Evolutionary conservation across 2,113 vertebrate genomes (phyloP).

Genomic region (Dromiciops gliroides): DNA sequence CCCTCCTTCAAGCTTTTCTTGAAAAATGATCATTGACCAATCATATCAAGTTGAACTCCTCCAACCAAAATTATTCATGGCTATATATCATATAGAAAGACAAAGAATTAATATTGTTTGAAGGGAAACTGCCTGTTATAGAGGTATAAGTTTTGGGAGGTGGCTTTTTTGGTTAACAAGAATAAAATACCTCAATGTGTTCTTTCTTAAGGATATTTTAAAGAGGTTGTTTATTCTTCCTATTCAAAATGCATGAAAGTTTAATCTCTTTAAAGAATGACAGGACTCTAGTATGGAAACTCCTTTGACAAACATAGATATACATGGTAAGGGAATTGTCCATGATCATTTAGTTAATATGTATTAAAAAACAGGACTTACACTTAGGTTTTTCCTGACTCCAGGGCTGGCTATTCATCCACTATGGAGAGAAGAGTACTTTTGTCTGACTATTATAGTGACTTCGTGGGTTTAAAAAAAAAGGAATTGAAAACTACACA

Average conservation of each 20-base stretch:
- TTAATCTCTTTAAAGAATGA: conserved; percentile 7
- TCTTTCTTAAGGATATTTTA: conserved; percentile 36
- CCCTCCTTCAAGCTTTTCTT: not conserved
- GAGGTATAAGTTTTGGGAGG: not conserved
- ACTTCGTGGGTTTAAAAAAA: not conserved
- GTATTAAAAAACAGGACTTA: not conserved
- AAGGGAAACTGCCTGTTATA: conserved; percentile 25
- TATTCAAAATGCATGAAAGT: conserved; percentile 36
- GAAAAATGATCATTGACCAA: conserved; percentile 48
- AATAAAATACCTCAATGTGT: not conserved
- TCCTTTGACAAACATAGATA: not conserved
- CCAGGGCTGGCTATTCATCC: not conserved
- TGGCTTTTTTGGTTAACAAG: not conserved
- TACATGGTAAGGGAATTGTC: not conserved
- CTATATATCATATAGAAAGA: not conserved
- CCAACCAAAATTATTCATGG: not conserved
- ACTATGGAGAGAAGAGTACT: not conserved
- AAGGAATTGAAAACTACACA: not conserved
- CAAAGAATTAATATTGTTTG: conserved; percentile 12
- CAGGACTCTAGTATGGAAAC: conserved; percentile 9
- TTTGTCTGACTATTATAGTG: not conserved
- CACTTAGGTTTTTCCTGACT: not conserved
- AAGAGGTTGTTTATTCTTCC: conserved; percentile 28
- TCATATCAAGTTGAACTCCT: conserved; percentile 19
- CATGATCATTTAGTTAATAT: not conserved